phyloP scores from a whole-genome alignment of 2,888 invertebrate genomes.

The Leptinotarsa juncta region DNA sequence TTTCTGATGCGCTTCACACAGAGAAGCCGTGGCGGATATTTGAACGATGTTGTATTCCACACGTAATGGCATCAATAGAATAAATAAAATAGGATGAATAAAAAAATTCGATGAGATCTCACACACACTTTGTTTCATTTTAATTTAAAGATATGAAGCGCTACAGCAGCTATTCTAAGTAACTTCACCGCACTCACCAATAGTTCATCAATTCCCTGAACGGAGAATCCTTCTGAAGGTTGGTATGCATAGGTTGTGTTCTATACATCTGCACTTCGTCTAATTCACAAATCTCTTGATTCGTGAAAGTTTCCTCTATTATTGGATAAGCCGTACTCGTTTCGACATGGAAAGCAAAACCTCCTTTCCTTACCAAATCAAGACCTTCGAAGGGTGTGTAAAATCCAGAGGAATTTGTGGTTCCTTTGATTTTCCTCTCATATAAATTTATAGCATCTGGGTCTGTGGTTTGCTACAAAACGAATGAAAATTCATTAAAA shows the following conservation, averaged over 20 bases:
- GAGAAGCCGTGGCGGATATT: too few relatives aligned
- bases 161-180: neutral
- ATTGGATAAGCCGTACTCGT: conserved; percentile 76
- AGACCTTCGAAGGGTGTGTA: conserved; percentile 71
- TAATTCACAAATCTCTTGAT: conserved; percentile 76
- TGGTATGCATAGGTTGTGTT: conserved; percentile 70
- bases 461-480: conserved; percentile 73
- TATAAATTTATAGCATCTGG: conserved; percentile 72
- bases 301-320: conserved; percentile 73
- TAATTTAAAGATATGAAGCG: too few relatives aligned
- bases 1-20: too few relatives aligned
- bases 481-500: neutral
- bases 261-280: conserved; percentile 73
- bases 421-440: conserved; percentile 68
- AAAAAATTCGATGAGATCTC: too few relatives aligned
- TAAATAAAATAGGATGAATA: too few relatives aligned
- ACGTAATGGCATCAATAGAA: too few relatives aligned
- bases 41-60: too few relatives aligned
- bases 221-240: conserved; percentile 73
- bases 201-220: conserved; percentile 73
- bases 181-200: conserved; percentile 65
- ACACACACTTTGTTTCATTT: too few relatives aligned
- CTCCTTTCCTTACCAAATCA: conserved; percentile 71
- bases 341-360: conserved; percentile 79
- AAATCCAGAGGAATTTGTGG: conserved; percentile 64